phyloP scores from a whole-genome alignment of 2,888 invertebrate genomes.

The Timandra comae region DNA sequence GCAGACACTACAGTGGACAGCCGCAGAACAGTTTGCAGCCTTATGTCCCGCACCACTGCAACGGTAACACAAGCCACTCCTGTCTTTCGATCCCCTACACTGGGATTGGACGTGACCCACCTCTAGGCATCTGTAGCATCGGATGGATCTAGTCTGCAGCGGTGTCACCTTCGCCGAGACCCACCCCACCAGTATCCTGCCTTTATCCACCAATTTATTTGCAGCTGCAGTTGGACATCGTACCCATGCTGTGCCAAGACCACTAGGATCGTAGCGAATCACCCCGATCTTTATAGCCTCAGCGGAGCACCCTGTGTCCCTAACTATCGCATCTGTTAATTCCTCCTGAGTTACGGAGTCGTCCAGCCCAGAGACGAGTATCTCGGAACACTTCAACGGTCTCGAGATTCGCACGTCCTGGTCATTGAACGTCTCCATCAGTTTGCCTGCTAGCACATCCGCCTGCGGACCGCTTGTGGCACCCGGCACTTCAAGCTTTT shows the following conservation, averaged over 20 bases:
- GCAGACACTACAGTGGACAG: no score
- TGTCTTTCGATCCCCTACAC: slow-evolving; percentile 5
- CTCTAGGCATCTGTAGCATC: slow-evolving; percentile 16
- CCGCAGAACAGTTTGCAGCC: no score
- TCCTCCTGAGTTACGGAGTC: slow-evolving; percentile 11
- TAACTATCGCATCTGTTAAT: slow-evolving; percentile 7
- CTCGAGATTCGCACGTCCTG: slow-evolving; percentile 4
- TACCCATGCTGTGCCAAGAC: not conserved
- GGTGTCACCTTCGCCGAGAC: slow-evolving; percentile 7
- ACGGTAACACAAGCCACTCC: slow-evolving; percentile 10
- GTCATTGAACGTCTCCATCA: slow-evolving; percentile 5
- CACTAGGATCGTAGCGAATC: not conserved
- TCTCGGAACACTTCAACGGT: slow-evolving; percentile 8
- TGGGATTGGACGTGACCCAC: slow-evolving; percentile 11
- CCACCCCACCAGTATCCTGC: no score
- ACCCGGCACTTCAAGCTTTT: slow-evolving; percentile 11
- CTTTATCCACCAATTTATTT: not conserved
- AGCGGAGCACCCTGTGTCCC: slow-evolving; percentile 1
- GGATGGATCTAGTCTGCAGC: slow-evolving; percentile 4
- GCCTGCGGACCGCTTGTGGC: slow-evolving; percentile 4
- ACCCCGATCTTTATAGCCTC: slow-evolving; percentile 2
- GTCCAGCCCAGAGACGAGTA: slow-evolving; percentile 14
- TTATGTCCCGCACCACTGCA: slow-evolving; percentile 1
- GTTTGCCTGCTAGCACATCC: slow-evolving; percentile 7
- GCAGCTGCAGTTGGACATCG: slow-evolving; percentile 5